These are phyloP conservation scores for Cyphomyrus plagiostoma DNA, from an alignment of 2,113 vertebrate species.

Conservation along the genomic window DNA sequence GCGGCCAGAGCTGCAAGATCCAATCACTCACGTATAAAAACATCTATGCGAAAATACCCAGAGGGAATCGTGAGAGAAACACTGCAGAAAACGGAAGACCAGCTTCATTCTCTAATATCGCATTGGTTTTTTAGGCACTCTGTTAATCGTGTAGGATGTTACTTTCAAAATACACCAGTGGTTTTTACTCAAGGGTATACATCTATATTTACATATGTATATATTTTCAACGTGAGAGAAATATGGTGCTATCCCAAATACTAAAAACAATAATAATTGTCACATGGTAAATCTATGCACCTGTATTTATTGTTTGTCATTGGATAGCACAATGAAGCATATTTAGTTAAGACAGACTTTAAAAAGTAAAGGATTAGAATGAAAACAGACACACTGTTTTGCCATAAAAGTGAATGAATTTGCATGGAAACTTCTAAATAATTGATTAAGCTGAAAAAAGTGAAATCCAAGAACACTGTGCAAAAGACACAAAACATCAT, in stretches of 20 bases:
- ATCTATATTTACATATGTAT: not conserved
- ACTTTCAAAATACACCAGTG: not conserved
- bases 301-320: not conserved
- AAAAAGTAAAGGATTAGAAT: not conserved
- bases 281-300: not conserved
- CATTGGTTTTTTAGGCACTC: not conserved
- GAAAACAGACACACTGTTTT: not conserved
- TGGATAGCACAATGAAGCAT: conserved; percentile 39
- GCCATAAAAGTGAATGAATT: not conserved
- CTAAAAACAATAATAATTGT: not conserved
- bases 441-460: not conserved
- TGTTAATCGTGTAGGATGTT: not conserved
- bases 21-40: not conserved
- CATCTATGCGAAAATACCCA: not conserved
- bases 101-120: not conserved
- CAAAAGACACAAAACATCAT: conserved; percentile 57
- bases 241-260: not conserved
- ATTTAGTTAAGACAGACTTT: not conserved
- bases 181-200: not conserved
- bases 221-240: not conserved
- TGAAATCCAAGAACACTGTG: not conserved
- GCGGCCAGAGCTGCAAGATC: not conserved
- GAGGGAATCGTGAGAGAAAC: not conserved
- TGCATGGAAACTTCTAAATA: conserved; percentile 5
- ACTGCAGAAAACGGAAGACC: not conserved